phyloP scores from a whole-genome alignment of 2,888 invertebrate genomes.

The Polyommatus iphigenia region DNA sequence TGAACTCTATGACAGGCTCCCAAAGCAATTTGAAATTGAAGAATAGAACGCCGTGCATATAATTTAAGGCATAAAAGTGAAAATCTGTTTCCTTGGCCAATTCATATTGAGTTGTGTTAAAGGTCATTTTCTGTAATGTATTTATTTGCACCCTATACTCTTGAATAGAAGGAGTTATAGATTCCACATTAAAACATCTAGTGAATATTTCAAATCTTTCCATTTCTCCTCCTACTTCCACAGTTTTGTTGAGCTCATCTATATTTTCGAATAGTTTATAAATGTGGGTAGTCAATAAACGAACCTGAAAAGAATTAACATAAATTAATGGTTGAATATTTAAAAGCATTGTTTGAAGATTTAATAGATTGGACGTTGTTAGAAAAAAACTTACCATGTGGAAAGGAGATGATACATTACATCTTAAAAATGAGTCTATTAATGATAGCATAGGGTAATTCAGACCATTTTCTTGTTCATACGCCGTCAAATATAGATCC shows the following conservation, averaged over 20 bases:
- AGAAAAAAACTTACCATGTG: slow-evolving; percentile 78
- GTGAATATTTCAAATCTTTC: slow-evolving; percentile 82
- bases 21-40: slow-evolving; percentile 94
- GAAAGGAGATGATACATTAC: slow-evolving; percentile 84
- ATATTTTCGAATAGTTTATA: slow-evolving; percentile 84
- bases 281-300: slow-evolving; percentile 86
- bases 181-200: slow-evolving; percentile 86
- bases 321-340: not conserved
- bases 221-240: slow-evolving; percentile 52
- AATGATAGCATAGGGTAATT: slow-evolving; percentile 65
- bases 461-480: slow-evolving; percentile 70
- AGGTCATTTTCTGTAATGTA: slow-evolving; percentile 86
- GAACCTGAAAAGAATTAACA: slow-evolving; percentile 74
- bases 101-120: slow-evolving; percentile 80
- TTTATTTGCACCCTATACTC: slow-evolving; percentile 90
- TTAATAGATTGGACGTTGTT: not conserved
- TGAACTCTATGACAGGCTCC: slow-evolving; percentile 89
- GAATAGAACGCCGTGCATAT: slow-evolving; percentile 90
- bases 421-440: slow-evolving; percentile 76
- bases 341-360: not conserved
- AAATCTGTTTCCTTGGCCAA: slow-evolving; percentile 80
- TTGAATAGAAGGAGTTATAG: slow-evolving; percentile 85
- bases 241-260: slow-evolving; percentile 68
- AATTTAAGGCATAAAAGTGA: slow-evolving; percentile 85
- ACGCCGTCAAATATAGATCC: slow-evolving; percentile 77